Conservation (phyloP, 2,888 invertebrate species). For the Lordiphosa andalusiaca region DNA sequence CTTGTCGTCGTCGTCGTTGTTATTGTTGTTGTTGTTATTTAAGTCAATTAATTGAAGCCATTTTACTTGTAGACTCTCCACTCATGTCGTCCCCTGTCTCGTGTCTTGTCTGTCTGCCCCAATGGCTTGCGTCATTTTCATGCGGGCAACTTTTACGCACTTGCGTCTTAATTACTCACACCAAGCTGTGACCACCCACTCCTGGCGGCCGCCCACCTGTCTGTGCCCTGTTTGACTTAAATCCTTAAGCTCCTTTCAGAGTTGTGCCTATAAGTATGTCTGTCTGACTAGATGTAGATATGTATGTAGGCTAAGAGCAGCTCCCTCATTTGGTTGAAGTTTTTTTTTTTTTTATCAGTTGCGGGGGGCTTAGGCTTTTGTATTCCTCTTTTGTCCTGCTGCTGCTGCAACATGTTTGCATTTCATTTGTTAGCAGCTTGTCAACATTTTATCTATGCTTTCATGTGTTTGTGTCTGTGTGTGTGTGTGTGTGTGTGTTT, state of each 20-base stretch:
- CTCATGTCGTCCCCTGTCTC: not conserved
- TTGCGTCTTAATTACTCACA: constrained; percentile 59
- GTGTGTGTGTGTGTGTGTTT: constrained; percentile 18
- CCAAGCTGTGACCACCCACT: constrained; percentile 15
- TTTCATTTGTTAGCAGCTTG: constrained; percentile 54
- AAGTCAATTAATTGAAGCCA: constrained; percentile 60
- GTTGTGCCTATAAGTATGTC: constrained; percentile 17
- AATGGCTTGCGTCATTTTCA: constrained; percentile 44
- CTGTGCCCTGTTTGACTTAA: constrained; percentile 31
- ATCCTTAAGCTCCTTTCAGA: constrained; percentile 57
- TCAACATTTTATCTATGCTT: constrained; percentile 44
- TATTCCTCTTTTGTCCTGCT: constrained; percentile 20
- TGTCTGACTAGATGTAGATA: constrained; percentile 1
- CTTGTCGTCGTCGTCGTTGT: not conserved
- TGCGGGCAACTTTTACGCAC: constrained; percentile 52
- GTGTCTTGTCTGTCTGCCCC: constrained; percentile 5
- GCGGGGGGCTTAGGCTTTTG: constrained; percentile 22
- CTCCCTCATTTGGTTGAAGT: constrained; percentile 25
- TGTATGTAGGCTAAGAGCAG: constrained; percentile 36
- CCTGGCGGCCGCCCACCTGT: not conserved
- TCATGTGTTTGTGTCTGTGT: constrained; percentile 21
- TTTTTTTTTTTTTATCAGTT: constrained; percentile 17
- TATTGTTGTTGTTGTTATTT: constrained; percentile 19
- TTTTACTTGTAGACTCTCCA: constrained; percentile 17
- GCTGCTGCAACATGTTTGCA: constrained; percentile 46